Evolutionary conservation across 2,113 vertebrate species (phyloP), one percentile per base, ranked within the genome.

Genomic region (Picathartes gymnocephalus): DNA sequence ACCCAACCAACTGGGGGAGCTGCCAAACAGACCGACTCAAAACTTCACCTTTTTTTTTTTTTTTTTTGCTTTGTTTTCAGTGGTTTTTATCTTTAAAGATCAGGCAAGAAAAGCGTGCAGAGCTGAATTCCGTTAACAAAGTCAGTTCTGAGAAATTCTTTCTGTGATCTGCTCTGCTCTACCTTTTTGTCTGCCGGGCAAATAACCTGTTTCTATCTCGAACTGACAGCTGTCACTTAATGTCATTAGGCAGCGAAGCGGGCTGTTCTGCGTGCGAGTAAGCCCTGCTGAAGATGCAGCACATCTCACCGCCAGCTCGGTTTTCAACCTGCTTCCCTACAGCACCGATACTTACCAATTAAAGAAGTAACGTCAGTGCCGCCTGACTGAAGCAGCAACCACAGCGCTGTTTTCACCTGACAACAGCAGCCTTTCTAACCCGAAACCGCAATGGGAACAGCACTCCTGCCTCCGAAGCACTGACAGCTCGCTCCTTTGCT

Each of bases 161-260:
- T 11, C 74, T 39, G 28, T 21, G 91, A 71, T n/a, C 71, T 53
- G 71, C 83, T 73, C n/a, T 6, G 64, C 62, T 42, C 42, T 42
- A 27, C 25, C 24, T 61, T 6, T 31, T 56, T 16, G 14, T n/a
- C 51, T 30, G 15, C 77, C 19, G 6, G 24, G 62, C 47, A 45
- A 80, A 35, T 2, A 33, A 77, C 44, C n/a, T 13, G 53, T 37
- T 90, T 62, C 83, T 45, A 48, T 53, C 70, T 44, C 11, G 57
- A 83, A 84, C 86, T 92, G 91, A 91, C 91, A 96, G 93, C 91
- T 92, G 94, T 60, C 95, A 81, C 81, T 89, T 80, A 39, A 42
- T 37, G 79, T 25, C 86, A 73, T 7, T 19, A n/a, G 61, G 78
- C 90, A 86, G 78, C 68, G 79, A 51, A 50, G 1, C 0, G 27